phyloP scores from a whole-genome alignment of 2,888 invertebrate genomes.

The Acanthosepion lycidas region DNA sequence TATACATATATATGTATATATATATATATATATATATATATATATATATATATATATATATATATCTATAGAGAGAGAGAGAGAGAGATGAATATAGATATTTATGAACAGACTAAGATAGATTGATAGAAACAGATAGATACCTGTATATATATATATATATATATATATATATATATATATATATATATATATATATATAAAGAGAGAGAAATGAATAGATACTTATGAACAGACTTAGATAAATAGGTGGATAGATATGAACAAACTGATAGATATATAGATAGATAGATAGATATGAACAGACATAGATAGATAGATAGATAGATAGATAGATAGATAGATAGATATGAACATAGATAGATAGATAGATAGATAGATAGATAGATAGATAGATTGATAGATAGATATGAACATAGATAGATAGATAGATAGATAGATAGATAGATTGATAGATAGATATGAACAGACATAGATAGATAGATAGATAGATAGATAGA shows the following conservation, averaged over 20 bases:
- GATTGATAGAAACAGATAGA: no score
- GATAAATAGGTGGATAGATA: no score
- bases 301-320: background rate
- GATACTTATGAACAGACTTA: background rate
- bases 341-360: background rate
- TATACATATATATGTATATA: background rate
- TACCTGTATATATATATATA: no score
- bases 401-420: background rate
- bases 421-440: background rate
- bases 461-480: background rate
- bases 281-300: background rate
- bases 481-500: background rate
- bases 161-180: no score
- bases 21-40: background rate
- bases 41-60: background rate
- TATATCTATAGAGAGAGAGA: background rate
- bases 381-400: background rate
- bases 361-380: background rate
- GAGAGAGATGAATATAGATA: background rate
- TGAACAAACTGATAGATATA: no score
- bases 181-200: no score
- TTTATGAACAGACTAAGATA: background rate
- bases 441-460: background rate
- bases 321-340: no score
- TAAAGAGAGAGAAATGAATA: background rate